Evolutionary conservation across 2,113 vertebrate genomes (phyloP).

Genomic region (Carlito syrichta): DNA sequence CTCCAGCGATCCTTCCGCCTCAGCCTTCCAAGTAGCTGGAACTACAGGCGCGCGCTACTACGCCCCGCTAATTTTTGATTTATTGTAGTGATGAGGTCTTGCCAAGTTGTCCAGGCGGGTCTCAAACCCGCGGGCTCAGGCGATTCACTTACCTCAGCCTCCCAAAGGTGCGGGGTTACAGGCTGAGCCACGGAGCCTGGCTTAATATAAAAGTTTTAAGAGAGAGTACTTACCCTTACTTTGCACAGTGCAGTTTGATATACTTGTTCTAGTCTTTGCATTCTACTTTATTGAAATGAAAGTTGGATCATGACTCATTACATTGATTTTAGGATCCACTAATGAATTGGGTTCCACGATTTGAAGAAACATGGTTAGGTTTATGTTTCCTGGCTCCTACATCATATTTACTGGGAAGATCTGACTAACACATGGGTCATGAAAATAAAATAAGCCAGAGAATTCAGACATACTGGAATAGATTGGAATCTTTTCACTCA

Average conservation of each 20-base stretch:
- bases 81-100: too few species aligned
- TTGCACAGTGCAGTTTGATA: not conserved
- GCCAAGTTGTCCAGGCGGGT: too few species aligned
- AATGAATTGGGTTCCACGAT: not conserved
- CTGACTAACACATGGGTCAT: not conserved
- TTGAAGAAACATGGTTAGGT: not conserved
- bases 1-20: too few species aligned
- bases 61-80: too few species aligned
- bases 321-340: not conserved
- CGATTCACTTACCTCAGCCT: too few species aligned
- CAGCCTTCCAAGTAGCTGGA: too few species aligned
- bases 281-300: not conserved
- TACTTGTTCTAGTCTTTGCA: not conserved
- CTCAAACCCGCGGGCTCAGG: too few species aligned
- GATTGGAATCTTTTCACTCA: accelerated
- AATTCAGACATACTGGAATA: not conserved
- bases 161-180: too few species aligned
- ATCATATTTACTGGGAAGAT: not conserved
- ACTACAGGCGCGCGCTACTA: too few species aligned
- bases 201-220: not conserved
- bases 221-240: not conserved
- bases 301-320: not conserved
- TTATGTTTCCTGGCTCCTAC: not conserved
- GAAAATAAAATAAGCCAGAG: not conserved
- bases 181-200: too few species aligned